phyloP scores from a whole-genome alignment of 2,113 vertebrate species.

The Dasyurus viverrinus region DNA sequence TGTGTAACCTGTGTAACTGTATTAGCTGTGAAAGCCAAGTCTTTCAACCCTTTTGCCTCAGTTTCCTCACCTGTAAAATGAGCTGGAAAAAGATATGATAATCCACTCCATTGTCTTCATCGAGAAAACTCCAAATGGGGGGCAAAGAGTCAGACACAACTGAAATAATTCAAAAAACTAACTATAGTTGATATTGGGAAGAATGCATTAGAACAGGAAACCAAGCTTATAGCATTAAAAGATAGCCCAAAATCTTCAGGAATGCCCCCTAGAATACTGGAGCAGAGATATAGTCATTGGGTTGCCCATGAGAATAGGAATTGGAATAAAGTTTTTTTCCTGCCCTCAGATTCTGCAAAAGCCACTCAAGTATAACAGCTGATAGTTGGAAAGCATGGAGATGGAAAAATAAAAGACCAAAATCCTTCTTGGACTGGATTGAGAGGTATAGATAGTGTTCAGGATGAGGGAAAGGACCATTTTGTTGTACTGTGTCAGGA shows the following conservation, averaged over 20 bases:
- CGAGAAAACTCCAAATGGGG: neutral
- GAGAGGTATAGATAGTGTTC: neutral
- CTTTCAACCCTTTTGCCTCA: neutral
- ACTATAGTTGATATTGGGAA: too few species aligned
- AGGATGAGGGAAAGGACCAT: neutral
- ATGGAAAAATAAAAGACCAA: neutral
- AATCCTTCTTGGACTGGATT: neutral
- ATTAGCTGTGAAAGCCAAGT: neutral
- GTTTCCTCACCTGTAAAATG: neutral
- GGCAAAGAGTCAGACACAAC: neutral
- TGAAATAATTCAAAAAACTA: neutral
- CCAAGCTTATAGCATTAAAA: neutral
- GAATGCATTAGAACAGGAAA: fast-evolving
- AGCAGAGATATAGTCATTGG: neutral
- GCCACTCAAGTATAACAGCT: neutral
- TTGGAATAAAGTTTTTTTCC: neutral
- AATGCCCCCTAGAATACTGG: neutral
- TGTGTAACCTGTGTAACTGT: neutral
- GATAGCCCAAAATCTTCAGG: too few species aligned
- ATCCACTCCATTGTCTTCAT: neutral
- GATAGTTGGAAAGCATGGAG: neutral
- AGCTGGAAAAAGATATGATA: neutral
- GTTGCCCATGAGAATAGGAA: neutral
- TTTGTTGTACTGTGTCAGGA: neutral
- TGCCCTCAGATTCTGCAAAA: neutral